phyloP scores from a whole-genome alignment of 2,113 vertebrate species.

The Bungarus multicinctus region DNA sequence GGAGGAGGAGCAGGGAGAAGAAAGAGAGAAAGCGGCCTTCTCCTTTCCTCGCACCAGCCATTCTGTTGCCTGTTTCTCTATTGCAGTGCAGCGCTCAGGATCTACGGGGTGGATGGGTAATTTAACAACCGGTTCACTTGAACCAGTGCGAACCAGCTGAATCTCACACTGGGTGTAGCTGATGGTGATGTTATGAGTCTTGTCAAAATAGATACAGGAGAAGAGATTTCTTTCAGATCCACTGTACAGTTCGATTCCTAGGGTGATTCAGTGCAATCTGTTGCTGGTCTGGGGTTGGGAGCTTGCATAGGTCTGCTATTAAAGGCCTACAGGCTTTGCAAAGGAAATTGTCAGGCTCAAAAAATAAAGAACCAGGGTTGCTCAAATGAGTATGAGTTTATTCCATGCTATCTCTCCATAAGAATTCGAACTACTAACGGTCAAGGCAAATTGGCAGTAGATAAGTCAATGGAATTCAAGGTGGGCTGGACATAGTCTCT shows the following conservation, averaged over 20 bases:
- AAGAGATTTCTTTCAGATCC: not conserved
- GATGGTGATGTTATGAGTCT: not conserved
- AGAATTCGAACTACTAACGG: not conserved
- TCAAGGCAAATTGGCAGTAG: too few species aligned
- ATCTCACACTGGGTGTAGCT: not conserved
- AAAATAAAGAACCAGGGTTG: not conserved
- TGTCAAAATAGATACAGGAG: not conserved
- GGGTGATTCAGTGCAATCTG: not conserved
- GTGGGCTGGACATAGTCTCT: too few species aligned
- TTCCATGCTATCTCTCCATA: not conserved
- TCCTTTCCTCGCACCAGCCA: too few species aligned
- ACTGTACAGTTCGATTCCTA: not conserved
- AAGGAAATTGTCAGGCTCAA: not conserved
- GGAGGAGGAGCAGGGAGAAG: too few species aligned
- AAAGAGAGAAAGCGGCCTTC: too few species aligned
- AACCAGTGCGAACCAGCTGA: too few species aligned
- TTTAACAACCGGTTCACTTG: too few species aligned
- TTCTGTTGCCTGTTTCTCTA: too few species aligned
- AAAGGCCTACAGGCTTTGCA: not conserved
- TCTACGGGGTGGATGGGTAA: too few species aligned
- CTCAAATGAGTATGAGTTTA: not conserved
- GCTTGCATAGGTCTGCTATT: not conserved
- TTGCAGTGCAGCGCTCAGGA: too few species aligned
- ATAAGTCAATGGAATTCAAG: too few species aligned
- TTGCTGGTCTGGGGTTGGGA: not conserved